These are phyloP conservation scores for Porites cylindrica DNA, from an alignment of 92 coral and sea anemone genomes.

Conservation along the genomic window DNA sequence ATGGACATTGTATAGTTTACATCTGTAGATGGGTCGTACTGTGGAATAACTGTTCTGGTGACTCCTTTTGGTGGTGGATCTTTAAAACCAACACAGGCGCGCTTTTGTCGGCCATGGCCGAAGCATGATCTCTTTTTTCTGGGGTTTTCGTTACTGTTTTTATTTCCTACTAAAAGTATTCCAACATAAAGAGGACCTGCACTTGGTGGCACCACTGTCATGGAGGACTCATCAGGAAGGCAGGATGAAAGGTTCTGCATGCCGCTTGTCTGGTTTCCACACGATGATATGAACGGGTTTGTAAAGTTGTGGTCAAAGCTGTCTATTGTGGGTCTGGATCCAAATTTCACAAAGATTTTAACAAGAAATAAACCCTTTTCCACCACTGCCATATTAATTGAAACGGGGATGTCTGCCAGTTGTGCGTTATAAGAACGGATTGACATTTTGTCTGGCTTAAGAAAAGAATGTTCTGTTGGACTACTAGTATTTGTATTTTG, in stretches of 20 bases:
- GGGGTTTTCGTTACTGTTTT: conserved; percentile 10
- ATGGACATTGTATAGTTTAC: conserved; percentile 59
- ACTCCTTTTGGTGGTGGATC: conserved; percentile 61
- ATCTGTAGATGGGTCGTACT: conserved; percentile 56
- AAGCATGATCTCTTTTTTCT: conserved; percentile 58
- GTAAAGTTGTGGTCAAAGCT: conserved; percentile 44
- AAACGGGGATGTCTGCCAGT: conserved; percentile 25
- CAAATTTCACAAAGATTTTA: conserved; percentile 25
- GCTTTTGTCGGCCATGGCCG: conserved; percentile 61
- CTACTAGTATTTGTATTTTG: conserved; percentile 1
- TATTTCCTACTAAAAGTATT: background rate
- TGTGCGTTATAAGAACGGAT: conserved; percentile 26
- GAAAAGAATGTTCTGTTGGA: background rate
- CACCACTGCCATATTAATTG: background rate
- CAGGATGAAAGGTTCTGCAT: conserved; percentile 17
- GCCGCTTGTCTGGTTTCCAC: background rate
- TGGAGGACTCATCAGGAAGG: background rate
- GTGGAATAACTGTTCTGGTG: conserved; percentile 25
- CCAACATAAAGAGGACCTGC: conserved; percentile 18
- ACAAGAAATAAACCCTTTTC: background rate
- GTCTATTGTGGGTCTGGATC: conserved; percentile 22
- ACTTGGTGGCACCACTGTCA: conserved; percentile 22
- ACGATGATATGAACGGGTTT: background rate
- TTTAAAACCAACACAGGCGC: conserved; percentile 59
- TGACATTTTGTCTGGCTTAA: conserved; percentile 27